phyloP scores from a whole-genome alignment of 2,113 vertebrate genomes.

The Leucopsar rothschildi region DNA sequence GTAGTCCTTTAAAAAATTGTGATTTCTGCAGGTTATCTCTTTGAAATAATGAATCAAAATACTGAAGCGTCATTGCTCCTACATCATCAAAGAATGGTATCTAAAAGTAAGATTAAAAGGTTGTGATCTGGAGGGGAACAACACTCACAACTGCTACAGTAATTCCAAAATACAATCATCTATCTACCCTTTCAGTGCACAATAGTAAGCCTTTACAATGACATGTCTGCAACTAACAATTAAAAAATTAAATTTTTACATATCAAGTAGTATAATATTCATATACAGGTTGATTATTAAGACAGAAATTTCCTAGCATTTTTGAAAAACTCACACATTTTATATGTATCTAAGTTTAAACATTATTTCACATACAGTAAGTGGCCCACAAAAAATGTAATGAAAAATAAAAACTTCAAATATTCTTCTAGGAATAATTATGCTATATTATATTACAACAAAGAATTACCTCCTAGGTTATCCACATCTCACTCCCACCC shows the following conservation, averaged over 20 bases:
- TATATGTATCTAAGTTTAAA: neutral
- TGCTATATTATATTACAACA: neutral
- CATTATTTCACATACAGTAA: neutral
- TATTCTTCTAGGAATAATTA: neutral
- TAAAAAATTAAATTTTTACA: neutral
- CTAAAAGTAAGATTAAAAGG: constrained; percentile 70
- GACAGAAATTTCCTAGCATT: neutral
- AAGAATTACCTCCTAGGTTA: neutral
- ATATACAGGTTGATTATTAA: neutral
- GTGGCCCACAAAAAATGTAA: neutral
- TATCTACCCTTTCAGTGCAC: neutral
- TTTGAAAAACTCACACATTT: neutral
- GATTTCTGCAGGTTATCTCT: constrained; percentile 98
- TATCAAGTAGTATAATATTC: neutral
- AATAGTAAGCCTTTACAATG: neutral
- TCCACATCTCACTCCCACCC: neutral
- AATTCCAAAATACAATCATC: neutral
- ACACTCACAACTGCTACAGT: neutral
- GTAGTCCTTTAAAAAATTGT: constrained; percentile 97
- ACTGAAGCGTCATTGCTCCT: constrained; percentile 93
- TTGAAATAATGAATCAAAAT: constrained; percentile 98
- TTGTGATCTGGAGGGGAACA: neutral
- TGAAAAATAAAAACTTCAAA: neutral
- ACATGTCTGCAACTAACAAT: neutral
- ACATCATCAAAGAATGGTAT: constrained; percentile 98